Evolutionary conservation across 2,888 invertebrate species (phyloP).

Genomic region (Cabera pusaria): DNA sequence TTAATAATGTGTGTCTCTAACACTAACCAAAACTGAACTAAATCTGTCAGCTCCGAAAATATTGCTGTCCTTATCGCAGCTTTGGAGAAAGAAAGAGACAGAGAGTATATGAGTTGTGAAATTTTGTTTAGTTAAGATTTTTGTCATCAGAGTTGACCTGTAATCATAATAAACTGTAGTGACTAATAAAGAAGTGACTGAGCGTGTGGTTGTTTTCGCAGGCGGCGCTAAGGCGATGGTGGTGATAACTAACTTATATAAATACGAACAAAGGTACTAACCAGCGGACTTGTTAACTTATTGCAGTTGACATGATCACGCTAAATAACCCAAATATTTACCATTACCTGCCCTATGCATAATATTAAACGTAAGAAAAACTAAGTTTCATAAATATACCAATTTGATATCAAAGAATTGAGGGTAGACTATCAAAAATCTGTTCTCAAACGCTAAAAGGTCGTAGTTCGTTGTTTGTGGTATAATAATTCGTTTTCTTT

Average conservation of each 20-base stretch:
- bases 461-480: too few relatives aligned
- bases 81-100: too few relatives aligned
- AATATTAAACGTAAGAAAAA: neutral
- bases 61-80: too few relatives aligned
- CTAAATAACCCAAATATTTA: conserved; percentile 14
- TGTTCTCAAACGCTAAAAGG: too few relatives aligned
- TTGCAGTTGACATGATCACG: conserved; percentile 48
- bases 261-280: conserved; percentile 77
- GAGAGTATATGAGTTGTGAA: too few relatives aligned
- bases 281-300: conserved; percentile 73
- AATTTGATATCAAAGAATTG: neutral
- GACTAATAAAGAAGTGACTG: conserved; percentile 39
- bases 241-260: conserved; percentile 66
- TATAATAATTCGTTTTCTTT: too few relatives aligned
- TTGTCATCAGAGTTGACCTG: too few relatives aligned
- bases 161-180: too few relatives aligned
- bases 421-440: conserved; percentile 9
- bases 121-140: too few relatives aligned
- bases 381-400: neutral
- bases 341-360: conserved; percentile 11
- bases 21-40: too few relatives aligned
- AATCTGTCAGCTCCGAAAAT: too few relatives aligned
- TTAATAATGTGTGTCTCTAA: too few relatives aligned
- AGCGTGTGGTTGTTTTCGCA: conserved; percentile 76
- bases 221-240: conserved; percentile 74